Evolutionary conservation across 2,113 vertebrate genomes (phyloP), one percentile per base, ranked within the genome.

Genomic region (Gallinago paraguaiae): DNA sequence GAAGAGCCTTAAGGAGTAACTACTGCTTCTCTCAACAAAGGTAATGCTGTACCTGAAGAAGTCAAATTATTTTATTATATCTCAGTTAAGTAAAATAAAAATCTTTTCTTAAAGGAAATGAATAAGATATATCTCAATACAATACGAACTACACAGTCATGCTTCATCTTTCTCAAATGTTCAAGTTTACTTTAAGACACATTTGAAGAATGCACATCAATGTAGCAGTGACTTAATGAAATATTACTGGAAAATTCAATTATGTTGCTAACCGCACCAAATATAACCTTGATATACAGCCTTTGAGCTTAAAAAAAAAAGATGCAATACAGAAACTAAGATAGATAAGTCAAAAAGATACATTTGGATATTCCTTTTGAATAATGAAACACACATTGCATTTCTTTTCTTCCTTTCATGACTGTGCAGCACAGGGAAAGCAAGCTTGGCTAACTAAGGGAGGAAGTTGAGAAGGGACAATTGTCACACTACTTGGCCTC

Each of bases 11-110:
- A 99, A 69, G 19, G 98, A 97, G 9, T 97, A 97, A 91, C 94
- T 95, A 69, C 95, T 97, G 63, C 93, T 97, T 96, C 99, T 98
- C 96, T 99, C 99, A 96, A 99, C 85, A 86, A 99, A 96, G 19
- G 98, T 98, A 67, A 99, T 98, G 92, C 98, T 97, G 88, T 98
- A 99, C 69, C 99, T 99, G 96, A 37, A 97, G 84, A 91, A 96
- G 39, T 12, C 2, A 93, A 91, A 90, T 59, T 45, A 75, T 56
- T 86, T 80, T 51, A 81, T 69, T 63, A 72, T 64, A 81, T 50
- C 23, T 74, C 50, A 84, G 54, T 60, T 65, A 74, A 76, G 24
- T 75, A 56, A 96, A 86, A 89, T 27, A 67, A 43, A 41, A 33
- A 39, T 31, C 65, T 82, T 71, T 77, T 77, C 77, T 56, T 94